A percentile compares a stretch with the other conserved stretches of the same genome.
These are phyloP conservation scores for Oscarella lobularis DNA, from an alignment of 37 sponge, comb jelly and placozoan genomes.

Conservation along the genomic window DNA sequence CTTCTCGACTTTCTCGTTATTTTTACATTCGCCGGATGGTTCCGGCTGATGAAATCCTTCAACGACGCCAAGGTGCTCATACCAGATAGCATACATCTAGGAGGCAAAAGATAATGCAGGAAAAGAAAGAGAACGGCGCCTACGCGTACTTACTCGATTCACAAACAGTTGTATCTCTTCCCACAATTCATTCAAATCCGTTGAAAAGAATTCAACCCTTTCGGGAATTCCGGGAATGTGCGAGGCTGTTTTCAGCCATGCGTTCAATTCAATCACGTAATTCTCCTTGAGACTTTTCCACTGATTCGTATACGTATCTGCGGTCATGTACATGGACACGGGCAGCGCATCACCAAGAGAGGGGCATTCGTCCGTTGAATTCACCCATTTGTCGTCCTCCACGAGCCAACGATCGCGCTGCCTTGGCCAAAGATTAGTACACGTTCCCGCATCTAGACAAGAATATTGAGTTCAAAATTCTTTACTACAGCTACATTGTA, in stretches of 20 bases:
- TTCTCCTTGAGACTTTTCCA: neutral
- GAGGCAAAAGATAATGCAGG: too few relatives aligned
- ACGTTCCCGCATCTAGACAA: too few relatives aligned
- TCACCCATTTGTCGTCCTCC: neutral
- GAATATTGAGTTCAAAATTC: too few relatives aligned
- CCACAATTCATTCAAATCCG: neutral
- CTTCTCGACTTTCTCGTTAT: too few relatives aligned
- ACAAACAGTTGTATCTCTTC: neutral
- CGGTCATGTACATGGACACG: neutral
- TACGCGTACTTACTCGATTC: neutral
- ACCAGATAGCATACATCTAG: too few relatives aligned
- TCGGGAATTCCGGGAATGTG: neutral
- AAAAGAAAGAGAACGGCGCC: too few relatives aligned
- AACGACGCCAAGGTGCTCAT: too few relatives aligned
- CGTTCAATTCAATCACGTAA: neutral
- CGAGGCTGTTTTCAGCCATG: neutral
- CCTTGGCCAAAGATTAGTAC: neutral
- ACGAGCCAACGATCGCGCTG: neutral
- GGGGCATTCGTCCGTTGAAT: neutral
- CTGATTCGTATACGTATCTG: neutral
- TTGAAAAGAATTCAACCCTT: neutral
- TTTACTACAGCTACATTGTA: too few relatives aligned
- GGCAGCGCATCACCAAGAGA: neutral
- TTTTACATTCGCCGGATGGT: too few relatives aligned
- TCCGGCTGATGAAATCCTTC: too few relatives aligned